Evolutionary conservation across 2,113 vertebrate species (phyloP).

Genomic region (Neomonachus schauinslandi): DNA sequence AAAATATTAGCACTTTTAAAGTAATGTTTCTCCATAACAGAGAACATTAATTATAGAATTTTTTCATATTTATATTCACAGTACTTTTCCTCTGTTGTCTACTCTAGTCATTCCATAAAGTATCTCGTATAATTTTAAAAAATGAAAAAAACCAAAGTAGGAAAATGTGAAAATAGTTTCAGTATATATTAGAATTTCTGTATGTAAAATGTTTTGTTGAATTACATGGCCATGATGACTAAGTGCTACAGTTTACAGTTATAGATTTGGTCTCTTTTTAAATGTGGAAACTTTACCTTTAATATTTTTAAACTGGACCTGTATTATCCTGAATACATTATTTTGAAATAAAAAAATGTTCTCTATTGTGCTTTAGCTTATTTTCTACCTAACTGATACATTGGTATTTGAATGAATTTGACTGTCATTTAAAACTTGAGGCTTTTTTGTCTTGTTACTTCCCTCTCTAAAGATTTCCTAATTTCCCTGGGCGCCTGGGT

Average conservation of each 20-base stretch:
- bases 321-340: conserved; percentile 83
- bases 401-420: conserved; percentile 39
- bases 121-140: conserved; percentile 74
- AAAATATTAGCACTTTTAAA: conserved; percentile 83
- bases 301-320: conserved; percentile 83
- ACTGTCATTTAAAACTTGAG: neutral
- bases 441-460: conserved; percentile 46
- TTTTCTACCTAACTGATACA: conserved; percentile 55
- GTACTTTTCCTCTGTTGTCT: conserved; percentile 70
- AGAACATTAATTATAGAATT: conserved; percentile 79
- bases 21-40: conserved; percentile 82
- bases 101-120: conserved; percentile 75
- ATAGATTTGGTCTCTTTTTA: conserved; percentile 65
- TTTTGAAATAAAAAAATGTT: conserved; percentile 85
- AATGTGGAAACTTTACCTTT: conserved; percentile 77
- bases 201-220: conserved; percentile 77
- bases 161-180: conserved; percentile 85
- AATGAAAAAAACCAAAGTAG: conserved; percentile 72
- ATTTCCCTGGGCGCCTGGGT: too few relatives aligned
- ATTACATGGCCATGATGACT: conserved; percentile 70
- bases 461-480: conserved; percentile 10
- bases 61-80: conserved; percentile 82
- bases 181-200: conserved; percentile 72
- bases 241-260: conserved; percentile 72
- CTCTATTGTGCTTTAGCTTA: conserved; percentile 80